Evolutionary conservation across 2,888 invertebrate genomes (phyloP).

Genomic region (Timandra comae): DNA sequence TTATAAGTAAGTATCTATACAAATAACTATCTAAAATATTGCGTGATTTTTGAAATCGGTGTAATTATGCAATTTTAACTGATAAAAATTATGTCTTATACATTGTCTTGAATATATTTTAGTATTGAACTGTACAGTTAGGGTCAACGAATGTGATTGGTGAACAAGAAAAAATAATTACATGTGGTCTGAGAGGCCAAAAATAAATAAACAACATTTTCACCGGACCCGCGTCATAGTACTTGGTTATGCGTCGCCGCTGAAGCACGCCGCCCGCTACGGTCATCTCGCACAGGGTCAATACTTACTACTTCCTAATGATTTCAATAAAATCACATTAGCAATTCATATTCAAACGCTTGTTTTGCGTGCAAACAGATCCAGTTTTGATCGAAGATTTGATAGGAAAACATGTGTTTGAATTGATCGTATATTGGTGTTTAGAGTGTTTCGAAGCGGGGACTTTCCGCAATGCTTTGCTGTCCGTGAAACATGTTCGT

Average conservation of each 20-base stretch:
- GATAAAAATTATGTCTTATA: too few relatives aligned
- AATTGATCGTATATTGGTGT: neutral
- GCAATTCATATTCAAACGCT: too few relatives aligned
- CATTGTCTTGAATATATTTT: too few relatives aligned
- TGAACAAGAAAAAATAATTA: neutral
- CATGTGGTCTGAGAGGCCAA: conserved; percentile 6
- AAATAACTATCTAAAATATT: too few relatives aligned
- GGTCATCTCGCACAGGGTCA: conserved; percentile 19
- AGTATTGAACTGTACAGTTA: too few relatives aligned
- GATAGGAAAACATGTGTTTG: neutral
- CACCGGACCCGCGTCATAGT: conserved; percentile 22
- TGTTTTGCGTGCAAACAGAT: neutral
- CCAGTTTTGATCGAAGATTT: neutral
- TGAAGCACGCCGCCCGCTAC: conserved; percentile 31
- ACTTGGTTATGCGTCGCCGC: conserved; percentile 29
- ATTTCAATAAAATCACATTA: conserved; percentile 1
- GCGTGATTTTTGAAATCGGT: too few relatives aligned
- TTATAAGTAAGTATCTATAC: too few relatives aligned
- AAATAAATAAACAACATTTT: conserved; percentile 7
- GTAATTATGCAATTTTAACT: too few relatives aligned
- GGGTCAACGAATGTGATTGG: too few relatives aligned
- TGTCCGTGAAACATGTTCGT: neutral
- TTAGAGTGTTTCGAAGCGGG: neutral
- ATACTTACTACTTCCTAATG: conserved; percentile 11
- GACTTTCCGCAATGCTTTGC: neutral